These are phyloP conservation scores for Brachylomia viminalis DNA, from an alignment of 2,888 invertebrate genomes.

Conservation along the genomic window DNA sequence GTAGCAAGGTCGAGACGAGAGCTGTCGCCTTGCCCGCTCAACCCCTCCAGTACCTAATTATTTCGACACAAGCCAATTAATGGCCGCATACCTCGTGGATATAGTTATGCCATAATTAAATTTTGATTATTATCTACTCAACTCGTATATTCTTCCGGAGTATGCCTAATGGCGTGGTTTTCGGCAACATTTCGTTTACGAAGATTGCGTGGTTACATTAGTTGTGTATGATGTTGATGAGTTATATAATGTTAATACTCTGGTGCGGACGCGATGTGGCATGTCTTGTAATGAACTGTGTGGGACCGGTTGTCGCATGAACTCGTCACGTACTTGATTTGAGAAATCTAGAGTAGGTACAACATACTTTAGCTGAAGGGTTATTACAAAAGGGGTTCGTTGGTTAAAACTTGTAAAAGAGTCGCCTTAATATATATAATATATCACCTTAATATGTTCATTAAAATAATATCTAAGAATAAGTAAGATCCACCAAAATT, in stretches of 20 bases:
- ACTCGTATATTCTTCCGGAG: slow-evolving; percentile 52
- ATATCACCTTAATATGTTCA: too few species aligned
- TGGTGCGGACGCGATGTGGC: slow-evolving; percentile 17
- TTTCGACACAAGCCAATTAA: slow-evolving; percentile 78
- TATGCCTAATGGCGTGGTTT: slow-evolving; percentile 62
- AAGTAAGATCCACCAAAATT: neutral
- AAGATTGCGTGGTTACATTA: slow-evolving; percentile 54
- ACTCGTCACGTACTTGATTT: slow-evolving; percentile 51
- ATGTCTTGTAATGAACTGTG: slow-evolving; percentile 34
- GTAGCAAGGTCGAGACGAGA: slow-evolving; percentile 51
- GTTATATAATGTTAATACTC: slow-evolving; percentile 51
- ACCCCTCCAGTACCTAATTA: slow-evolving; percentile 71
- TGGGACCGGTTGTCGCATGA: slow-evolving; percentile 48
- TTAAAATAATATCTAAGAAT: neutral
- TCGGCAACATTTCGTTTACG: slow-evolving; percentile 60
- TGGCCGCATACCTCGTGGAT: slow-evolving; percentile 68
- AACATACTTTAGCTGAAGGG: slow-evolving; percentile 15
- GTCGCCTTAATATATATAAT: too few species aligned
- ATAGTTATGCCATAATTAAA: slow-evolving; percentile 78
- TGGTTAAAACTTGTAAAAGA: neutral
- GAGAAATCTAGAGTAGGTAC: slow-evolving; percentile 44
- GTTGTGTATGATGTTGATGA: slow-evolving; percentile 36
- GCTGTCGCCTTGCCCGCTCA: slow-evolving; percentile 41
- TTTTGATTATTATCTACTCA: slow-evolving; percentile 75
- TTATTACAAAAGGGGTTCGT: slow-evolving; percentile 13